Evolutionary conservation across 2,797 vertebrate species (phyloP).

Genomic region (Siniperca scherzeri): DNA sequence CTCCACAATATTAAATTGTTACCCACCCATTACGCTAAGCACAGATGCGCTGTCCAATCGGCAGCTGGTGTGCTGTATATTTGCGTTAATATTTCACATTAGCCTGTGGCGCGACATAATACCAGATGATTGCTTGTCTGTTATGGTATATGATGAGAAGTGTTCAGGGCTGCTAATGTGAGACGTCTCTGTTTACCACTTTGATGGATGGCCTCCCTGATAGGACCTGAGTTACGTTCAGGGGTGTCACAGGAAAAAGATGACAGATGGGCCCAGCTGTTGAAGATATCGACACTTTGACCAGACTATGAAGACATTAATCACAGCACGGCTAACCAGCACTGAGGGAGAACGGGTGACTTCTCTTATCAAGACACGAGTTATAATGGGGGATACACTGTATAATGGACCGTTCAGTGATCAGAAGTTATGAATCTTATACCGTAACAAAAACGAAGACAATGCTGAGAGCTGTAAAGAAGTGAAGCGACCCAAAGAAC

Average conservation of each 20-base stretch:
- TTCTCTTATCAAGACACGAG: constrained; percentile 70
- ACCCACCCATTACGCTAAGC: constrained; percentile 68
- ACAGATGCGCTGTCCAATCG: constrained; percentile 78
- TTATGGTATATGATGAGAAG: constrained; percentile 85
- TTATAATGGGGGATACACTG: constrained; percentile 21
- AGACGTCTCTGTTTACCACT: constrained; percentile 87
- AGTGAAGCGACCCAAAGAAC: constrained; percentile 59
- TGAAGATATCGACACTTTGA: constrained; percentile 86
- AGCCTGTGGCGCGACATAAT: constrained; percentile 84
- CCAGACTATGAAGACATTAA: constrained; percentile 83
- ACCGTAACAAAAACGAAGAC: constrained; percentile 39
- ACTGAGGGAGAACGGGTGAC: constrained; percentile 70
- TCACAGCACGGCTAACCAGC: constrained; percentile 80
- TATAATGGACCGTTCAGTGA: constrained; percentile 43
- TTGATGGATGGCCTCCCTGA: constrained; percentile 86
- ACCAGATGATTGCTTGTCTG: constrained; percentile 85
- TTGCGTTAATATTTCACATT: constrained; percentile 84
- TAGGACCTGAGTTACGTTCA: constrained; percentile 83
- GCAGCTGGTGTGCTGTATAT: constrained; percentile 79
- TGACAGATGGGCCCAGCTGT: constrained; percentile 87
- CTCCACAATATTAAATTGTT: constrained; percentile 70
- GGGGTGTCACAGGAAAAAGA: constrained; percentile 84
- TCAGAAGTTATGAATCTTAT: constrained; percentile 58
- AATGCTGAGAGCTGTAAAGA: constrained; percentile 38
- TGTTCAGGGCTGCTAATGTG: constrained; percentile 83